These are phyloP conservation scores for Rhabdophis nuchalis DNA, from an alignment of 2,797 vertebrate genomes.

Conservation along the genomic window DNA sequence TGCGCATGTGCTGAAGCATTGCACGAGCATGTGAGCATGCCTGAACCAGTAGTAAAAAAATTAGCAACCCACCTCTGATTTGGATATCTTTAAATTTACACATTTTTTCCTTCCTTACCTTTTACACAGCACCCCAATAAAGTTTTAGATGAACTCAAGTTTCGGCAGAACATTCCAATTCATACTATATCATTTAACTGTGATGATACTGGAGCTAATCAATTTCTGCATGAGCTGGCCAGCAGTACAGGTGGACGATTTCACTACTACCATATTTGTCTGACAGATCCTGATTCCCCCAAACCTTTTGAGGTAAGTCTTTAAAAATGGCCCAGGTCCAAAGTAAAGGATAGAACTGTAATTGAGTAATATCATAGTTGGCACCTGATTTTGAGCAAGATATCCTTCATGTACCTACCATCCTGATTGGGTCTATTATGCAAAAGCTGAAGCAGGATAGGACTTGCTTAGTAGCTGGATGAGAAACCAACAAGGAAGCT, in stretches of 20 bases:
- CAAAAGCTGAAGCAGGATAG: not conserved
- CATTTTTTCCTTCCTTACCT: not conserved
- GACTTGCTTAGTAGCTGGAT: not conserved
- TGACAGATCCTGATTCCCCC: conserved; percentile 46
- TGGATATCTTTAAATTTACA: not conserved
- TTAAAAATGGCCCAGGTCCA: not conserved
- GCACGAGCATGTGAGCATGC: too few species aligned
- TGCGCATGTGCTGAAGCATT: too few species aligned
- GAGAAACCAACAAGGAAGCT: not conserved
- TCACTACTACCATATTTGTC: conserved; percentile 64
- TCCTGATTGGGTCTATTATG: not conserved
- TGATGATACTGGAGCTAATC: conserved; percentile 72
- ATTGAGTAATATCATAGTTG: not conserved
- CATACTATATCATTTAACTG: conserved; percentile 78
- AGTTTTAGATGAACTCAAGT: conserved; percentile 65
- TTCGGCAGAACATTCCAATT: conserved; percentile 66
- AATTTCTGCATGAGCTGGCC: conserved; percentile 73
- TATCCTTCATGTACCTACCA: not conserved
- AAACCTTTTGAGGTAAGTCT: conserved; percentile 64
- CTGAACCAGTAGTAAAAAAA: too few species aligned
- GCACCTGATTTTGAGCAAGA: not conserved
- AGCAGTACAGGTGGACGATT: conserved; percentile 71
- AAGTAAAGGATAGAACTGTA: not conserved
- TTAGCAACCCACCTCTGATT: too few species aligned
- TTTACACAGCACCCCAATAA: conserved; percentile 60